phyloP scores from a whole-genome alignment of 1,140 invertebrate genomes.

The Zaprionus capensis region DNA sequence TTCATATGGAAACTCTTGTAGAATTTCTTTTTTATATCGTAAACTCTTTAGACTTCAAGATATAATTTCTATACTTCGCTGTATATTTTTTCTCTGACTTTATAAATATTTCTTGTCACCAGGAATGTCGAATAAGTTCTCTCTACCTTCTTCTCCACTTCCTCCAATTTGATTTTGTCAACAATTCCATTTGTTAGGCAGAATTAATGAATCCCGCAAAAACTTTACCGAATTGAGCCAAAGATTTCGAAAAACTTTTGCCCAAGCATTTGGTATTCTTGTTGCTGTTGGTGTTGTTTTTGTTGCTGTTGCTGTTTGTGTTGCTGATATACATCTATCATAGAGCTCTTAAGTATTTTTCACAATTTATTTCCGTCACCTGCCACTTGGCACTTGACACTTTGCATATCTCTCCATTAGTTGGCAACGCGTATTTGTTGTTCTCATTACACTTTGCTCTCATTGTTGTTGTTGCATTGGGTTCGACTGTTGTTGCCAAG shows the following conservation, averaged over 20 bases:
- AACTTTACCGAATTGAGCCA: conserved; percentile 47
- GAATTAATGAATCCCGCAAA: conserved; percentile 68
- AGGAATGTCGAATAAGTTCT: neutral
- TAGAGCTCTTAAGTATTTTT: conserved; percentile 64
- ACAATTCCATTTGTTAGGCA: conserved; percentile 43
- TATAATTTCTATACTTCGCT: too few relatives aligned
- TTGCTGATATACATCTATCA: conserved; percentile 65
- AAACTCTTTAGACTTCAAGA: too few relatives aligned
- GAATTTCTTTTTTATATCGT: too few relatives aligned
- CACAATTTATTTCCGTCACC: conserved; percentile 76
- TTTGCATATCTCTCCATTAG: conserved; percentile 66
- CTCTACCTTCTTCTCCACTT: conserved; percentile 6
- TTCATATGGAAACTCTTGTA: too few relatives aligned
- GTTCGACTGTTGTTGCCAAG: conserved; percentile 34
- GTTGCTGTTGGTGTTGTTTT: conserved; percentile 29
- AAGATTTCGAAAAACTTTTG: conserved; percentile 56
- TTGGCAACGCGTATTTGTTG: conserved; percentile 57
- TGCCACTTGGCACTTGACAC: conserved; percentile 54
- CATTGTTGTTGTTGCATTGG: conserved; percentile 1
- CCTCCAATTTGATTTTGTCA: conserved; percentile 52
- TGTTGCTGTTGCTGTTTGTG: conserved; percentile 6
- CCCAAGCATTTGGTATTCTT: conserved; percentile 27
- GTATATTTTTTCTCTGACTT: neutral
- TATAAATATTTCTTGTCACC: neutral
- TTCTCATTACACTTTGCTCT: conserved; percentile 64